Base-by-base conservation (phyloP, 2,888 invertebrate genomes). In the Belgica antarctica region DNA sequence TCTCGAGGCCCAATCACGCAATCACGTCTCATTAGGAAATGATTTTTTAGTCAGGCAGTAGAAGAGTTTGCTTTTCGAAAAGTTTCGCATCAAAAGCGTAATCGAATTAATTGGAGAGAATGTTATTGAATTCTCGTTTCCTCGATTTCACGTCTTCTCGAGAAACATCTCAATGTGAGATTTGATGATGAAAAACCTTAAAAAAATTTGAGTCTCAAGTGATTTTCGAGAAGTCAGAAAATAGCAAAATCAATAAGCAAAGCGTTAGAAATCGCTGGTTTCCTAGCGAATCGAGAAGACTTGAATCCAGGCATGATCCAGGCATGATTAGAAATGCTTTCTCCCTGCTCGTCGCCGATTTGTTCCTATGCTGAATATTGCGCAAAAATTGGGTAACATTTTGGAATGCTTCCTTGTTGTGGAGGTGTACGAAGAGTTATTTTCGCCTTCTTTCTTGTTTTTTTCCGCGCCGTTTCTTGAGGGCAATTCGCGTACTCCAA, bases 171-270 rank as follows among this genome's bases (percentile, higher is more conserved):
- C n/a, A n/a, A n/a, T n/a, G n/a, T n/a, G n/a, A n/a, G n/a, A n/a
- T n/a, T n/a, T n/a, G n/a, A n/a, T n/a, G n/a, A n/a, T n/a, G n/a
- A n/a, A n/a, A n/a, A n/a, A n/a, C n/a, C n/a, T n/a, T n/a, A n/a
- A n/a, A n/a, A n/a, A n/a, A n/a, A 41, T 41, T n/a, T 41, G 41
- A 41, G n/a, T n/a, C 41, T 41, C 41, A 41, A 41, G 41, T 41
- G 41, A 41, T 41, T n/a, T n/a, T n/a, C 41, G 41, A 4, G 41
- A 10, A 12, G 15, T 4, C 4, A 41, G 12, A 4, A 12, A 41
- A 41, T n/a, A n/a, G n/a, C n/a, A n/a, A n/a, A n/a, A n/a, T n/a
- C n/a, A n/a, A n/a, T n/a, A n/a, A n/a, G n/a, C n/a, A n/a, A n/a
- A n/a, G n/a, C n/a, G n/a, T n/a, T n/a, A n/a, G n/a, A n/a, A n/a